Base-by-base conservation (phyloP, 2,113 vertebrate genomes). In the Pogonocichla stellata region DNA sequence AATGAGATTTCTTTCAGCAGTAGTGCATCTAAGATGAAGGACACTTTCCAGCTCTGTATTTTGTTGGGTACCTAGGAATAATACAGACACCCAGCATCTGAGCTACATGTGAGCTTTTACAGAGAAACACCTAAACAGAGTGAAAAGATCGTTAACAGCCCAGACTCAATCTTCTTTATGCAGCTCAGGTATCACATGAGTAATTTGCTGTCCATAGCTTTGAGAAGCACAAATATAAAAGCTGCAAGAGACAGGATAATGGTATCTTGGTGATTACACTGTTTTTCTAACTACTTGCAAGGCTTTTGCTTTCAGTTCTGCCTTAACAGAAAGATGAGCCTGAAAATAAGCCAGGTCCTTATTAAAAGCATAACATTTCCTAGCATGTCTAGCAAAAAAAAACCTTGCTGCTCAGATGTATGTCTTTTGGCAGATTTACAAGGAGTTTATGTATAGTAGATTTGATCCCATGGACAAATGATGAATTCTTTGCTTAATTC, bases 271-370 rank as follows among this genome's bases (percentile, higher is more conserved):
- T 95, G 96, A 98, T 98, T 98, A 98, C 24, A 65, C 97, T 95
- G 92, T 96, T 98, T 98, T 98, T 97, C 97, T 98, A 98, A 96
- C 96, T 95, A 94, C 95, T 98, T 97, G 93, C 95, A 97, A 96
- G 97, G 93, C 94, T 98, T 97, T 97, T 98, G 94, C 97, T 98
- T 98, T 97, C 97, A 97, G 87, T 95, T 97, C 95, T 96, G 71
- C 92, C 95, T 96, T 98, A 97, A 97, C 93, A 96, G 98, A 98
- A 98, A 97, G 95, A 97, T 93, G 94, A 96, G 91, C 91, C 96
- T 97, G 97, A 97, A 98, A 98, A 92, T 33, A 80, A 97, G 94
- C 90, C 96, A 97, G 81, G 62, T 94, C 88, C 94, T 98, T 98
- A 98, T 98, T 98, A 97, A 97, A 97, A 95, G 85, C 95, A 80